These are phyloP conservation scores for Melipona beecheii DNA, from an alignment of 2,888 invertebrate genomes.

Conservation along the genomic window DNA sequence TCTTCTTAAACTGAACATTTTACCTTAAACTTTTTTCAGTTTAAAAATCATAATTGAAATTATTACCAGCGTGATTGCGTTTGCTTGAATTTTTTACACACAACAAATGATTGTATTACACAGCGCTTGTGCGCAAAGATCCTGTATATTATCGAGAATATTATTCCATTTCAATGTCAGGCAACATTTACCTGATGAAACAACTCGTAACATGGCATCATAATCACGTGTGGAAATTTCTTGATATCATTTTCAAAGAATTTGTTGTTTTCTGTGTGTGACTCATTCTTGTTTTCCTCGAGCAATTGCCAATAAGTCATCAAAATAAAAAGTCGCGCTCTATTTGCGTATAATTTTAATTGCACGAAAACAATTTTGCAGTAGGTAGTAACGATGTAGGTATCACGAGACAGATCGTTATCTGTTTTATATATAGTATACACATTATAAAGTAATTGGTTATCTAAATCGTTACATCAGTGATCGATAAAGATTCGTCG, in stretches of 20 bases:
- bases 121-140: neutral
- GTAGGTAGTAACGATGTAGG: too few species aligned
- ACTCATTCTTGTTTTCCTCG: neutral
- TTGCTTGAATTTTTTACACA: neutral
- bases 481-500: too few species aligned
- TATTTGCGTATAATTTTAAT: too few species aligned
- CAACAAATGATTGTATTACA: neutral
- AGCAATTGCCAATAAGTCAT: neutral
- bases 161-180: conserved; percentile 9
- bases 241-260: neutral
- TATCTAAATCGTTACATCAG: too few species aligned
- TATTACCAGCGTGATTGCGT: neutral
- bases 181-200: conserved; percentile 39
- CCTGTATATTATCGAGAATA: neutral
- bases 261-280: neutral
- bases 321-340: neutral
- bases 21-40: neutral
- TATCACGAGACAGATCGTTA: too few species aligned
- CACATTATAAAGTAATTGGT: too few species aligned
- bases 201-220: neutral
- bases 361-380: too few species aligned
- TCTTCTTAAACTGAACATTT: neutral
- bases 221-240: neutral
- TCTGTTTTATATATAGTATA: too few species aligned
- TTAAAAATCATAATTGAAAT: neutral